Evolutionary conservation across 2,888 invertebrate genomes (phyloP).

Genomic region (Ecliptopera silaceata): DNA sequence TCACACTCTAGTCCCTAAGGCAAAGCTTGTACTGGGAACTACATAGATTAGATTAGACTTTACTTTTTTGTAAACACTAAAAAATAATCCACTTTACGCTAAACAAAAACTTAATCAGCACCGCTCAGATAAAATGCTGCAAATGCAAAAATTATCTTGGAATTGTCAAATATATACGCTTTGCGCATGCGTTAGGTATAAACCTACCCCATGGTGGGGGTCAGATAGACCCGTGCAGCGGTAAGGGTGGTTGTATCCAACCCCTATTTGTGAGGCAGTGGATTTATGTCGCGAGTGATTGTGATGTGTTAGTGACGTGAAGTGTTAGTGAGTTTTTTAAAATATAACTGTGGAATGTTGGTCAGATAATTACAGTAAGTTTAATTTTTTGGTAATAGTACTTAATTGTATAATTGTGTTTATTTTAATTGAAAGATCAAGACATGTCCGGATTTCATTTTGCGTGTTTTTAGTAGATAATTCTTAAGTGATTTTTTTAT

Average conservation of each 20-base stretch:
- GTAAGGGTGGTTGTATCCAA: constrained; percentile 34
- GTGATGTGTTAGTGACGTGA: constrained; percentile 40
- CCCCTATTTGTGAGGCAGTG: constrained; percentile 17
- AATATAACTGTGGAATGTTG: constrained; percentile 30
- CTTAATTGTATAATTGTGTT: no score
- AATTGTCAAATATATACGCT: constrained; percentile 34
- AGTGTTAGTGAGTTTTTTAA: constrained; percentile 11
- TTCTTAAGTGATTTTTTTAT: no score
- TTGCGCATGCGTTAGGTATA: constrained; percentile 34
- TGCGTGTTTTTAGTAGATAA: no score
- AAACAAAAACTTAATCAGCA: constrained; percentile 26
- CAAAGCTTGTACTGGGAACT: no score
- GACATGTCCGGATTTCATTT: no score
- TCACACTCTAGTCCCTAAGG: no score
- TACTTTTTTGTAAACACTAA: background rate
- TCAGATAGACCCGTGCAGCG: constrained; percentile 24
- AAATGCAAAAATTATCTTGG: constrained; percentile 38
- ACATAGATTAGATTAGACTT: no score
- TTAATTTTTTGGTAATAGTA: background rate
- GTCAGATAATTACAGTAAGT: constrained; percentile 30
- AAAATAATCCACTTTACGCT: background rate
- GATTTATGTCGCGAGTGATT: constrained; percentile 38
- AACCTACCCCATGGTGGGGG: constrained; percentile 33
- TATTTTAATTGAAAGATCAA: background rate
- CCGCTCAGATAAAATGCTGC: constrained; percentile 23